Evolutionary conservation across 2,113 vertebrate genomes (phyloP).

Genomic region (Austrofundulus limnaeus): DNA sequence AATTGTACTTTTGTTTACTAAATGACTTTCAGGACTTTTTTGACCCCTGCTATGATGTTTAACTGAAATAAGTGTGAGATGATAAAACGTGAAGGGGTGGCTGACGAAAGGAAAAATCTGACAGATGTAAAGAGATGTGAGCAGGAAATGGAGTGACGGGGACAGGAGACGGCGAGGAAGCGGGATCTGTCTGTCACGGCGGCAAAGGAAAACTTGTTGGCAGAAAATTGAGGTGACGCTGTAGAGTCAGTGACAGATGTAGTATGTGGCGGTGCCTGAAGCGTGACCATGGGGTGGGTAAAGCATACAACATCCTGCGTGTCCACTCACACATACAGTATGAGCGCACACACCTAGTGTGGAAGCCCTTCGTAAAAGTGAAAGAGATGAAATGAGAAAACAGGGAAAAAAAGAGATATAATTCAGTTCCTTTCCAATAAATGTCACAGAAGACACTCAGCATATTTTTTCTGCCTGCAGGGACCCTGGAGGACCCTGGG

Average conservation of each 20-base stretch:
- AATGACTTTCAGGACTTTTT: slow-evolving; percentile 8
- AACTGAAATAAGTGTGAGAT: slow-evolving; percentile 13
- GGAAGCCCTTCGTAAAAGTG: slow-evolving; percentile 31
- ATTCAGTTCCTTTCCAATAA: slow-evolving; percentile 73
- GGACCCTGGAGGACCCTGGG: slow-evolving; percentile 68
- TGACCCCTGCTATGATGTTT: slow-evolving; percentile 11
- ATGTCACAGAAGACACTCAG: slow-evolving; percentile 77
- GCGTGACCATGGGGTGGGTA: slow-evolving; percentile 61
- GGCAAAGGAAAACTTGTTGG: slow-evolving; percentile 61
- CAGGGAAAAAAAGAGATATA: slow-evolving; percentile 44
- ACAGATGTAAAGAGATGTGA: slow-evolving; percentile 51
- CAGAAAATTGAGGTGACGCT: slow-evolving; percentile 66
- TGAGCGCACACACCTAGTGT: not conserved
- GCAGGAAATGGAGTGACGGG: slow-evolving; percentile 48
- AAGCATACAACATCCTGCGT: slow-evolving; percentile 31
- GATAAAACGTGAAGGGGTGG: slow-evolving; percentile 36
- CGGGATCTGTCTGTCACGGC: slow-evolving; percentile 61
- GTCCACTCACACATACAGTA: not conserved
- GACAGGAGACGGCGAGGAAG: slow-evolving; percentile 32
- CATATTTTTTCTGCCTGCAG: slow-evolving; percentile 62
- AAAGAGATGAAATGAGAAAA: slow-evolving; percentile 47
- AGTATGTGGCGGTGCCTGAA: slow-evolving; percentile 62
- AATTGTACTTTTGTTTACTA: slow-evolving; percentile 29
- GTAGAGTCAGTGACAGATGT: slow-evolving; percentile 72
- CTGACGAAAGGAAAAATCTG: slow-evolving; percentile 58